phyloP scores from a whole-genome alignment of 2,113 vertebrate species.

The Oostethus manadensis region DNA sequence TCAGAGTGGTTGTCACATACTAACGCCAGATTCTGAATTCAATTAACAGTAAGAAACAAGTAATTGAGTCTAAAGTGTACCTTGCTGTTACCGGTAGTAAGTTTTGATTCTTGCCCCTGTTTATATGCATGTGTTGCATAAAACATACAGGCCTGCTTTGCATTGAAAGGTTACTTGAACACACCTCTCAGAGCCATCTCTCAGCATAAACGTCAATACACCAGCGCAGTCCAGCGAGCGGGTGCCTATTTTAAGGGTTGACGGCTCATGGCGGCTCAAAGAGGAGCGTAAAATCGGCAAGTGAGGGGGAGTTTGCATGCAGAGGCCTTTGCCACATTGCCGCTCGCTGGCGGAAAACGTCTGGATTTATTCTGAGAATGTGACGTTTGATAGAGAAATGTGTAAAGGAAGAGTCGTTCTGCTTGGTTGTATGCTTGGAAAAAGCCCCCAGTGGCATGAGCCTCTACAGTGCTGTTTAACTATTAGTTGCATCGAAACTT shows the following conservation, averaged over 20 bases:
- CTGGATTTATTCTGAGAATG: constrained; percentile 77
- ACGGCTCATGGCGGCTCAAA: constrained; percentile 66
- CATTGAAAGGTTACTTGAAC: constrained; percentile 14
- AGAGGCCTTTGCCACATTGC: constrained; percentile 70
- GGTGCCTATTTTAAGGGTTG: constrained; percentile 66
- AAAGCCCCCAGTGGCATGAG: constrained; percentile 48
- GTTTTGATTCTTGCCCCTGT: constrained; percentile 4
- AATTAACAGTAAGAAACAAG: neutral
- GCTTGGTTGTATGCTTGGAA: constrained; percentile 36
- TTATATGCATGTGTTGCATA: neutral
- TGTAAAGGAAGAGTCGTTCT: constrained; percentile 59
- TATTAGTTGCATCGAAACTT: neutral
- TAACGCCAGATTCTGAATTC: neutral
- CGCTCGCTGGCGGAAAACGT: constrained; percentile 75
- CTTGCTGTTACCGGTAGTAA: constrained; percentile 18
- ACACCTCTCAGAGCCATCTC: constrained; percentile 9
- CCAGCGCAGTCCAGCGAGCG: constrained; percentile 50
- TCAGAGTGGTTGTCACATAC: neutral
- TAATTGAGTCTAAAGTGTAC: neutral
- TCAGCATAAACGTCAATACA: constrained; percentile 30
- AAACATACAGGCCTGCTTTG: constrained; percentile 20
- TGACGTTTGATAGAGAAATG: constrained; percentile 68
- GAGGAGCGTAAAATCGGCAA: constrained; percentile 68
- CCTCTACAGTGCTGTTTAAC: constrained; percentile 32
- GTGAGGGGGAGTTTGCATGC: constrained; percentile 67